Conservation (phyloP, 2,797 vertebrate species). For the Cynodonichthys magdalenae region DNA sequence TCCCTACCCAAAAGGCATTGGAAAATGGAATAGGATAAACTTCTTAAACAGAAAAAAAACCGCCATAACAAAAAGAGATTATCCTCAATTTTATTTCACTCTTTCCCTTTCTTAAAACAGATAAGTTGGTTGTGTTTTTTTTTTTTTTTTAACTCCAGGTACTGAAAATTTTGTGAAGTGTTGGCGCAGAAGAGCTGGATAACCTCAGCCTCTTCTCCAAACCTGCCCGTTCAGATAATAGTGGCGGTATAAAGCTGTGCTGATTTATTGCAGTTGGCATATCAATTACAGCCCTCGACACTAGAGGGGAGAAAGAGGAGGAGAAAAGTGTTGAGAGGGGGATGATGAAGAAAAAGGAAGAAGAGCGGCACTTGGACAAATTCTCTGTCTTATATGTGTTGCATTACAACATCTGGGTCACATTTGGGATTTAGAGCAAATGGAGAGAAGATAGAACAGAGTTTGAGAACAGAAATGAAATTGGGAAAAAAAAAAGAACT, state of each 20-base stretch:
- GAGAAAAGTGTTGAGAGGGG: constrained; percentile 34
- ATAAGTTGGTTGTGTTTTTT: neutral
- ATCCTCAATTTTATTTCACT: constrained; percentile 14
- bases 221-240: constrained; percentile 80
- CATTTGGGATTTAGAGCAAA: constrained; percentile 24
- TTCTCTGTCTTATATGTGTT: constrained; percentile 34
- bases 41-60: neutral
- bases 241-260: constrained; percentile 60
- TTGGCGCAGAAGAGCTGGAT: constrained; percentile 45
- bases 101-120: constrained; percentile 26
- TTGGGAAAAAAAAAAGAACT: no score
- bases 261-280: constrained; percentile 87
- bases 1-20: constrained; percentile 28
- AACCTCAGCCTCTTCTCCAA: constrained; percentile 58
- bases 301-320: constrained; percentile 38
- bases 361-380: constrained; percentile 32
- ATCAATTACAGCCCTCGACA: constrained; percentile 82
- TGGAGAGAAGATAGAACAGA: constrained; percentile 5
- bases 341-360: constrained; percentile 46
- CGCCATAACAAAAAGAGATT: neutral
- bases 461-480: neutral
- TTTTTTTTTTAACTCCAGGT: constrained; percentile 16
- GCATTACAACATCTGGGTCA: constrained; percentile 56
- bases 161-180: constrained; percentile 22
- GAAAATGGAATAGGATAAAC: constrained; percentile 24